Evolutionary conservation across 2,797 vertebrate species (phyloP).

Genomic region (Platalea minor): DNA sequence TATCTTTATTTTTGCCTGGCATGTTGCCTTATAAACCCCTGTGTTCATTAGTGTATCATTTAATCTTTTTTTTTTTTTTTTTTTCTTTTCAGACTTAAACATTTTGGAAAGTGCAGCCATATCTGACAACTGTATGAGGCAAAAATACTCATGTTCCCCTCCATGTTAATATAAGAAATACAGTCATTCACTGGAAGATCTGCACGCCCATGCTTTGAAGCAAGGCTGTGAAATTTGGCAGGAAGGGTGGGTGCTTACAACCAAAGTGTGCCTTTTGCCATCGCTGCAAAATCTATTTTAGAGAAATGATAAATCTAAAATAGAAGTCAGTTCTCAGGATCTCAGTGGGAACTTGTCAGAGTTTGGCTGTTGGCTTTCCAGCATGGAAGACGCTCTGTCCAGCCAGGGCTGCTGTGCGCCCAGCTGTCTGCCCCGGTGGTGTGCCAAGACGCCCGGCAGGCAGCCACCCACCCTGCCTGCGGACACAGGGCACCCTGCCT

Average conservation of each 20-base stretch:
- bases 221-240: not conserved
- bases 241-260: not conserved
- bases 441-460: not conserved
- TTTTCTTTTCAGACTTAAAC: not conserved
- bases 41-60: not conserved
- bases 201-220: not conserved
- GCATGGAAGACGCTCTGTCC: rapidly evolving
- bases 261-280: not conserved
- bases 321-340: not conserved
- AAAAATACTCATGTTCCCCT: not conserved
- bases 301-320: not conserved
- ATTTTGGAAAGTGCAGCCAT: not conserved
- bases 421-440: rapidly evolving
- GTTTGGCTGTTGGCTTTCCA: not conserved
- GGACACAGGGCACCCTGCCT: not conserved
- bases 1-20: not conserved
- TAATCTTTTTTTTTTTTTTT: not conserved
- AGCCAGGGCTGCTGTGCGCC: not conserved
- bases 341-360: not conserved
- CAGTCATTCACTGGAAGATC: not conserved
- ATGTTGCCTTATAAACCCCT: not conserved
- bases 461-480: not conserved
- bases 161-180: not conserved
- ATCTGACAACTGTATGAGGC: not conserved
- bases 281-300: not conserved